phyloP scores from a whole-genome alignment of 2,888 invertebrate genomes.

The Lapara coniferarum region DNA sequence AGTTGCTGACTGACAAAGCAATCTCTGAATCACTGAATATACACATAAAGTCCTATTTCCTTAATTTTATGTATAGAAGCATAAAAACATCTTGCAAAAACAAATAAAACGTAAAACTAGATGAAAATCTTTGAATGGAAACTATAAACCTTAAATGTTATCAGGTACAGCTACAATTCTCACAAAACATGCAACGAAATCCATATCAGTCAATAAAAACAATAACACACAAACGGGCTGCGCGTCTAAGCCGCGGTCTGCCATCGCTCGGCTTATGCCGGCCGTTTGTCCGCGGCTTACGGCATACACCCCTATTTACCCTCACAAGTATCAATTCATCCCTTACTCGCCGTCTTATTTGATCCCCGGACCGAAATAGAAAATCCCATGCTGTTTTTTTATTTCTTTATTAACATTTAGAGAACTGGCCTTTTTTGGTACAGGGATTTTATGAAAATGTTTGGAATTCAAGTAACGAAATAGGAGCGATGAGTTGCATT shows the following conservation, averaged over 20 bases:
- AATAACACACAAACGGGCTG: not conserved
- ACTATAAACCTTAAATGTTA: too few species aligned
- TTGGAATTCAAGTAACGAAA: too few species aligned
- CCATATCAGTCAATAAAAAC: slow-evolving; percentile 9
- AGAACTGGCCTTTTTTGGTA: too few species aligned
- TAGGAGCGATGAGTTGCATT: too few species aligned
- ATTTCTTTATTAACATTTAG: slow-evolving; percentile 2
- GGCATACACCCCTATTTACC: slow-evolving; percentile 15
- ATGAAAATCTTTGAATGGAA: too few species aligned
- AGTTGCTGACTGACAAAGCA: too few species aligned
- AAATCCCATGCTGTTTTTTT: not conserved
- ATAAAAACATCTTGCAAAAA: too few species aligned
- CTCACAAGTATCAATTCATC: slow-evolving; percentile 20
- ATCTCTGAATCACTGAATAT: too few species aligned
- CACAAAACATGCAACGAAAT: slow-evolving; percentile 1
- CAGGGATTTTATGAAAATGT: too few species aligned
- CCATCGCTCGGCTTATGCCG: slow-evolving; percentile 9
- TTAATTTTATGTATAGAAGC: too few species aligned
- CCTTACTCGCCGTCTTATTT: slow-evolving; percentile 15
- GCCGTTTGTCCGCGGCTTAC: slow-evolving; percentile 18
- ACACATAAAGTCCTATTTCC: too few species aligned
- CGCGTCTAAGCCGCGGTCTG: slow-evolving; percentile 7
- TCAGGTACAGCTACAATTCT: not conserved
- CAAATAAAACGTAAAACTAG: not conserved
- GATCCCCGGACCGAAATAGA: slow-evolving; percentile 11